Conservation (phyloP, 2,113 vertebrate genomes). For the Gracilinanus agilis region DNA sequence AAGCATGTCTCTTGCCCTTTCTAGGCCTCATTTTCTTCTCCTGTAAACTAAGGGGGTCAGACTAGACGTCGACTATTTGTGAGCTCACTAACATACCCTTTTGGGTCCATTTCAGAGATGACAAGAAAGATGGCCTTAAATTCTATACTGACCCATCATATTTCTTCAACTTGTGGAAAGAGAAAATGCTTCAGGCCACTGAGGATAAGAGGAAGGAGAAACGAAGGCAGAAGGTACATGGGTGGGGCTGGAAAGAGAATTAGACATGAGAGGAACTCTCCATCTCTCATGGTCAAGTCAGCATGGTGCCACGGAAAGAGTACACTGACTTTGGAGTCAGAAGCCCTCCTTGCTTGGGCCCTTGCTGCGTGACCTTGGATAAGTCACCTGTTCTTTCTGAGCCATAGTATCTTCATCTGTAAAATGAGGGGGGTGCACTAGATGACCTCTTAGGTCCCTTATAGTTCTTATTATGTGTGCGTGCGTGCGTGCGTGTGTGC, state of each 20-base stretch:
- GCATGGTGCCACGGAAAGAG: background rate
- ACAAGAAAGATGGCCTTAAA: slow-evolving; percentile 94
- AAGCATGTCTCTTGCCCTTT: background rate
- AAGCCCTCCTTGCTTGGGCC: background rate
- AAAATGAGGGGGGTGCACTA: background rate
- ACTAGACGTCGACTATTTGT: background rate
- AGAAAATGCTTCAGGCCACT: slow-evolving; percentile 97
- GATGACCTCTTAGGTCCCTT: background rate
- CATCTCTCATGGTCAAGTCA: background rate
- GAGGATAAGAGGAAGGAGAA: slow-evolving; percentile 97
- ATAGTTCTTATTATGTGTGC: background rate
- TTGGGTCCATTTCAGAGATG: slow-evolving; percentile 85
- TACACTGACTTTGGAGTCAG: background rate
- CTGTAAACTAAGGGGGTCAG: background rate
- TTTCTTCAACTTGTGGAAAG: slow-evolving; percentile 97
- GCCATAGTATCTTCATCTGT: background rate
- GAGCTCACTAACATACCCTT: background rate
- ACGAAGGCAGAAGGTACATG: slow-evolving; percentile 91
- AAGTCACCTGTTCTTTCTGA: background rate
- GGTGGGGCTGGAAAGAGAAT: rapidly evolving
- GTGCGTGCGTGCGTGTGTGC: background rate
- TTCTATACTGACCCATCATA: slow-evolving; percentile 96
- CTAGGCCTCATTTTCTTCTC: background rate
- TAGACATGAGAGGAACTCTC: background rate
- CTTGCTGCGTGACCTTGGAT: background rate